Base-by-base conservation (phyloP, 30 jellyfish, hydroid and myxozoan species). In the Aurelia aurita complex sp. Pacific region DNA sequence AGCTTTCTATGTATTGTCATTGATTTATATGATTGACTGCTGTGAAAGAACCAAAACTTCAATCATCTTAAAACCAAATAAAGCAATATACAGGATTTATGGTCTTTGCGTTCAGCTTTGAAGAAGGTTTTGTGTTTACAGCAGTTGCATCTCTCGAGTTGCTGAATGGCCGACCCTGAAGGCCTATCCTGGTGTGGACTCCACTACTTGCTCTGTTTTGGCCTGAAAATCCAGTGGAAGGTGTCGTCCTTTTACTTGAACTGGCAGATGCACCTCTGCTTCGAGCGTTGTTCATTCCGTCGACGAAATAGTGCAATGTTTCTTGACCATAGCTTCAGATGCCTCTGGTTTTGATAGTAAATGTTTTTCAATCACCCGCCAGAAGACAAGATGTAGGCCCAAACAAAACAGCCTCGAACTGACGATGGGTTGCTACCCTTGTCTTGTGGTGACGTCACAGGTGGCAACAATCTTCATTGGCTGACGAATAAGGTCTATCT, bases 51-150 rank as follows among this genome's bases (percentile, higher is more conserved):
- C 0, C 57, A 46, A 5, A 46, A 7, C 57, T 46, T 46, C 57
- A 9, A 9, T 46, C 57, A 46, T 46, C 57, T 46, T 6, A 46
- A 14, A 46, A 46, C 57, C 57, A 6, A 46, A 46, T 46, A 46
- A 46, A 46, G 57, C 57, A 88, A 67, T 96, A 57, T 75, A 90
- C 97, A 14, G 97, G 97, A 88, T 90, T 88, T 17, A 90, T 74
- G 23, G 94, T 82, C 79, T 72, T 90, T 40, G 97, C 94, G 55
- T 90, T 90, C 62, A 90, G 64, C 52, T 68, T 82, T 33, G 80
- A 82, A 19, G 97, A 90, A 0, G 97, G 97, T 73, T 65, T 88
- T 69, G 81, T 53, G 55, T 36, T 16, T 10, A 11, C 76, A 62
- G 74, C 55, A 1, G 77, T 34, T 12, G 4, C 67, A 11, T 77